Evolutionary conservation across 2,113 vertebrate genomes (phyloP).

Genomic region (Rhinolophus sinicus): DNA sequence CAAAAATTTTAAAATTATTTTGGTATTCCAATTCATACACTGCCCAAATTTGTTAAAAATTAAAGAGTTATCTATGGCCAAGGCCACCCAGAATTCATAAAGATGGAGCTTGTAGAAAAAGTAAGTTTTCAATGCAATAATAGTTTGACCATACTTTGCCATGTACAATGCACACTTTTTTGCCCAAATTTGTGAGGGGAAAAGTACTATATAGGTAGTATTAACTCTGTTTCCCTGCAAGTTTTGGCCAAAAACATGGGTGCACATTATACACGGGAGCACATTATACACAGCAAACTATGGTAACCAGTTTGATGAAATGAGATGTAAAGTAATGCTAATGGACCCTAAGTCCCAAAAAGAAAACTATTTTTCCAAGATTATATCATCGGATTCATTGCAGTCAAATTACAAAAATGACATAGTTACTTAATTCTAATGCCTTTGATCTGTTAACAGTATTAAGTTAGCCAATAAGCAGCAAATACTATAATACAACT

Average conservation of each 20-base stretch:
- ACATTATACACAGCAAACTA: too few species aligned
- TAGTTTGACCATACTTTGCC: too few species aligned
- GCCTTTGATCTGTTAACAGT: neutral
- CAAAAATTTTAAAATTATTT: neutral
- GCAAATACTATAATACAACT: neutral
- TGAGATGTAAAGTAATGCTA: neutral
- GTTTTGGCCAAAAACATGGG: too few species aligned
- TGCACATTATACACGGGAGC: too few species aligned
- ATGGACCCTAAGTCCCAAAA: neutral
- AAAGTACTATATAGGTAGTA: too few species aligned
- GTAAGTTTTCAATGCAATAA: neutral
- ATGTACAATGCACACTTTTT: too few species aligned
- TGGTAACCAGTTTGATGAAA: neutral
- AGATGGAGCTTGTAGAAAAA: neutral
- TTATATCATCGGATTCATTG: neutral
- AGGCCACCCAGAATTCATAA: neutral
- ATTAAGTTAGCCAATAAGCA: neutral
- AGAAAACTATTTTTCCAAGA: neutral
- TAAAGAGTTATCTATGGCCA: neutral
- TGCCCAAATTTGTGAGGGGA: too few species aligned
- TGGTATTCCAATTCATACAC: neutral
- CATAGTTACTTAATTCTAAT: slow-evolving; percentile 38
- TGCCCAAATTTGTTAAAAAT: neutral
- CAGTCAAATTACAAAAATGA: slow-evolving; percentile 18
- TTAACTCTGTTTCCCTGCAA: too few species aligned